Percentiles rank a stretch among this genome's conserved stretches.
Evolutionary conservation across 1,140 invertebrate species (phyloP).

Genomic region (Aphaenogaster floridana): DNA sequence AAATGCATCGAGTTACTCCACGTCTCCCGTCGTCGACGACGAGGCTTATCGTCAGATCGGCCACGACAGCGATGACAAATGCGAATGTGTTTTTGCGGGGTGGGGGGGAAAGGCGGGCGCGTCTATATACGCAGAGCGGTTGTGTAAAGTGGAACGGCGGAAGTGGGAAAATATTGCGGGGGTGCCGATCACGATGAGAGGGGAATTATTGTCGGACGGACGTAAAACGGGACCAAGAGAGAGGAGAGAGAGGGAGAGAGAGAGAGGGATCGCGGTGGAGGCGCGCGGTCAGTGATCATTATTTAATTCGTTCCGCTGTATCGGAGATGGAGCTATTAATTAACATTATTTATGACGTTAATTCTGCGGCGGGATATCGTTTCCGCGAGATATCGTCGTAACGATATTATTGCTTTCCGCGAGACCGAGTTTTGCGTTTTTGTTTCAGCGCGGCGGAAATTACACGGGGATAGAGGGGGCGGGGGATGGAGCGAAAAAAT

Average conservation of each 20-base stretch:
- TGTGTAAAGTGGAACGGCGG: slow-evolving; percentile 51
- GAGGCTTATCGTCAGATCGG: slow-evolving; percentile 50
- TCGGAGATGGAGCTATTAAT: slow-evolving; percentile 55
- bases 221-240: slow-evolving; percentile 30
- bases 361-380: slow-evolving; percentile 47
- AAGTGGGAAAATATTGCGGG: slow-evolving; percentile 54
- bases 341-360: slow-evolving; percentile 65
- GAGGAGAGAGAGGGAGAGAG: slow-evolving; percentile 7
- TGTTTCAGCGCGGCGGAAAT: slow-evolving; percentile 23
- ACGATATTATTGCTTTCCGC: slow-evolving; percentile 47
- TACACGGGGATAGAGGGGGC: not conserved
- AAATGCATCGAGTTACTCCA: slow-evolving; percentile 42
- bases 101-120: not conserved
- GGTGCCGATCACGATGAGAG: slow-evolving; percentile 31
- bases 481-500: not conserved
- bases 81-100: slow-evolving; percentile 48
- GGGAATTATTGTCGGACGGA: slow-evolving; percentile 42
- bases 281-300: slow-evolving; percentile 47
- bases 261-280: slow-evolving; percentile 16
- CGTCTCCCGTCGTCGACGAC: slow-evolving; percentile 16
- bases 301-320: slow-evolving; percentile 56
- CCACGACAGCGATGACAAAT: slow-evolving; percentile 55
- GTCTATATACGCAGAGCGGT: slow-evolving; percentile 20
- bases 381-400: slow-evolving; percentile 38
- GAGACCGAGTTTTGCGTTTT: slow-evolving; percentile 25